phyloP scores from a whole-genome alignment of 2,797 vertebrate genomes.

The Phrynocephalus guinanensis region DNA sequence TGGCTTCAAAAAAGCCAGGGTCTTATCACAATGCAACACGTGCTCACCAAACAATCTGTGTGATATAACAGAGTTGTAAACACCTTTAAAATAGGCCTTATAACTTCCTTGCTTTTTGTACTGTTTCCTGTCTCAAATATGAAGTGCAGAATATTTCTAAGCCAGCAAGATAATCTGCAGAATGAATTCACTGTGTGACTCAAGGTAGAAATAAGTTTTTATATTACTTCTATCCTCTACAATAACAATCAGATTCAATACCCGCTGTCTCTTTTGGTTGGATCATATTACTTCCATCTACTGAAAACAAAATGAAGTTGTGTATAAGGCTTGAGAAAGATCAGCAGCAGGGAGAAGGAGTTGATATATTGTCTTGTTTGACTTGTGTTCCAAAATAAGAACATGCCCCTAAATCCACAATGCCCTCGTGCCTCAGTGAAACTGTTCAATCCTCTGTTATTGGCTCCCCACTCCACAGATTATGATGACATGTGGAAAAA shows the following conservation, averaged over 20 bases:
- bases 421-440: neutral
- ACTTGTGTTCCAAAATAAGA: slow-evolving; percentile 33
- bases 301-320: slow-evolving; percentile 49
- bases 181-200: slow-evolving; percentile 49
- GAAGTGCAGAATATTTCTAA: slow-evolving; percentile 38
- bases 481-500: neutral
- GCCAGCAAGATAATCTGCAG: slow-evolving; percentile 53
- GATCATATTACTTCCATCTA: slow-evolving; percentile 21
- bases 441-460: neutral
- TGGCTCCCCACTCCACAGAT: too few species aligned
- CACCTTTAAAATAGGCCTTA: slow-evolving; percentile 71
- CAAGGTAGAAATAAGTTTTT: slow-evolving; percentile 28
- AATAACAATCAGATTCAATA: slow-evolving; percentile 44
- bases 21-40: neutral
- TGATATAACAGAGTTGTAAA: slow-evolving; percentile 64
- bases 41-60: slow-evolving; percentile 60
- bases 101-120: slow-evolving; percentile 59
- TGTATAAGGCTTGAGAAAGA: neutral
- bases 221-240: slow-evolving; percentile 40
- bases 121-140: slow-evolving; percentile 36
- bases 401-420: slow-evolving; percentile 6
- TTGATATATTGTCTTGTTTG: slow-evolving; percentile 23
- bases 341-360: neutral
- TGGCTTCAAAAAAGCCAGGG: slow-evolving; percentile 34
- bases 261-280: slow-evolving; percentile 33